phyloP scores from a whole-genome alignment of 2,888 invertebrate species.

The Argyra leucocephala region DNA sequence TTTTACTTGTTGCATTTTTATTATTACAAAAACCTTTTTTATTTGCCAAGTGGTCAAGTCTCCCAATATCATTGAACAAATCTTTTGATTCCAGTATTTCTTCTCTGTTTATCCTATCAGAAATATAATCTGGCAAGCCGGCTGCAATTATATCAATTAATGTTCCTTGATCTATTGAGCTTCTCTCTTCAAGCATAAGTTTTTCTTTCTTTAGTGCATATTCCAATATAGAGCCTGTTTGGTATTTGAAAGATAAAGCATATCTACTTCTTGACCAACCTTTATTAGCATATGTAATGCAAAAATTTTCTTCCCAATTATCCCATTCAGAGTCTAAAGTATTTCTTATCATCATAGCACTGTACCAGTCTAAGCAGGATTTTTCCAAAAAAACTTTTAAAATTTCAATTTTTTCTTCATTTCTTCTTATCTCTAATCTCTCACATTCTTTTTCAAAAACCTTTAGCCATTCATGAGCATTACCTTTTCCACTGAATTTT shows the following conservation, averaged over 20 bases:
- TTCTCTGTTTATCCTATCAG: too few relatives aligned
- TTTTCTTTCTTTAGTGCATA: conserved; percentile 24
- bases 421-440: too few relatives aligned
- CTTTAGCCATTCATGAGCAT: conserved; percentile 19
- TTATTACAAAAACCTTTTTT: conserved; percentile 22
- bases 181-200: conserved; percentile 21
- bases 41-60: too few relatives aligned
- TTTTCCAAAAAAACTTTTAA: too few relatives aligned
- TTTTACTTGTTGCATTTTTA: conserved; percentile 15
- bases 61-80: too few relatives aligned
- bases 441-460: conserved; percentile 20
- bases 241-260: too few relatives aligned
- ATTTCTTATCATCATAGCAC: conserved; percentile 24
- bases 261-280: conserved; percentile 27
- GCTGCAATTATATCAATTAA: conserved; percentile 29
- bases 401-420: too few relatives aligned
- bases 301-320: conserved; percentile 23
- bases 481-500: conserved; percentile 14
- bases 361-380: too few relatives aligned
- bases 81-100: too few relatives aligned
- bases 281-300: conserved; percentile 28
- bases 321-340: conserved; percentile 24
- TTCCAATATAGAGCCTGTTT: conserved; percentile 26
- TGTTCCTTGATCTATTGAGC: conserved; percentile 18
- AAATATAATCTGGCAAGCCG: conserved; percentile 30